These are phyloP conservation scores for Magallana nippona DNA, from an alignment of 2,888 invertebrate genomes.

Conservation along the genomic window DNA sequence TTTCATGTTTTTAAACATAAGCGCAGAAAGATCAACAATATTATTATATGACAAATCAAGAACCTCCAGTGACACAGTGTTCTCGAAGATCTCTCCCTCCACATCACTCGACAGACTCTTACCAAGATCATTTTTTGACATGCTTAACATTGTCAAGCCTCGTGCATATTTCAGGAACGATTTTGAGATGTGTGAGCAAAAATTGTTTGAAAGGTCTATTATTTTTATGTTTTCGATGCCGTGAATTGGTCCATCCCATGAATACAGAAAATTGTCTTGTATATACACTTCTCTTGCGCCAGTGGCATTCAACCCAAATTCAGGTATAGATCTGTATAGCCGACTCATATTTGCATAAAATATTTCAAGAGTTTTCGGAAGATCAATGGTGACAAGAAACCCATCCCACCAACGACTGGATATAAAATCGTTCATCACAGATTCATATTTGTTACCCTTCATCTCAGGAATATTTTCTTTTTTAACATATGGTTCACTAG, in stretches of 20 bases:
- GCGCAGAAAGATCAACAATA: not conserved
- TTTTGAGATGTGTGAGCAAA: slow-evolving; percentile 11
- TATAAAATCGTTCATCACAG: not conserved
- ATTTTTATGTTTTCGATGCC: not conserved
- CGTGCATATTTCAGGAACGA: not conserved
- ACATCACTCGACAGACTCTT: not conserved
- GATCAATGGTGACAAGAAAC: not conserved
- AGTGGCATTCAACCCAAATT: not conserved
- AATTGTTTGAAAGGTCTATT: slow-evolving; percentile 35
- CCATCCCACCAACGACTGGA: too few species aligned
- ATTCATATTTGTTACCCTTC: too few species aligned
- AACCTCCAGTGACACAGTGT: not conserved
- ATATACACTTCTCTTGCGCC: not conserved
- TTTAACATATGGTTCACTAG: not conserved
- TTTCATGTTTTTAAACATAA: not conserved
- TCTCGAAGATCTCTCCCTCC: not conserved
- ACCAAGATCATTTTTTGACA: slow-evolving; percentile 32
- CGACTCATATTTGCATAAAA: slow-evolving; percentile 24
- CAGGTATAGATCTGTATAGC: not conserved
- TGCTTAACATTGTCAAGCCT: not conserved
- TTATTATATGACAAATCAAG: slow-evolving; percentile 24
- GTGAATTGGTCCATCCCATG: not conserved
- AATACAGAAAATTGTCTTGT: slow-evolving; percentile 4
- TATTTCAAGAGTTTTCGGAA: not conserved
- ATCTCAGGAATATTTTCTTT: not conserved